Percentiles rank a stretch among this genome's conserved stretches.
Conservation (phyloP, 2,888 invertebrate genomes). For the Harpagoxenus sublaevis region DNA sequence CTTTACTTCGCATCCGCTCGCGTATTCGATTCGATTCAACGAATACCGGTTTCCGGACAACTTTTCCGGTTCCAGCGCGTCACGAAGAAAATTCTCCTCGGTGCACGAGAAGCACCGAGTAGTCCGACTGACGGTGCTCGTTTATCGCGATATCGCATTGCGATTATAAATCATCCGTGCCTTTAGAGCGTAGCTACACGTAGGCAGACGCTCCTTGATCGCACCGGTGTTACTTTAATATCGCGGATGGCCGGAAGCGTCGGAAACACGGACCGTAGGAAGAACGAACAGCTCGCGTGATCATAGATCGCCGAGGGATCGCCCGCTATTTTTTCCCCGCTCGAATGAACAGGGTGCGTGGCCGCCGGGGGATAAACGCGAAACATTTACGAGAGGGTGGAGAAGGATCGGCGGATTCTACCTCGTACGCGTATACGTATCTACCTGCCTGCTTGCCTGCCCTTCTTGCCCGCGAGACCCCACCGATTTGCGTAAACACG, state of each 20-base stretch:
- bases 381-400: conserved; percentile 58
- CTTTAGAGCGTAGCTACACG: conserved; percentile 2
- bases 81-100: conserved; percentile 19
- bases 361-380: conserved; percentile 45
- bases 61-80: conserved; percentile 41
- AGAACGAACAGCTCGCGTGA: conserved; percentile 54
- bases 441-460: conserved; percentile 67
- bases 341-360: conserved; percentile 45
- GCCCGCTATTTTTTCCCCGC: conserved; percentile 65
- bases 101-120: not conserved
- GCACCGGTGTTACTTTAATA: conserved; percentile 42
- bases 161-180: conserved; percentile 47
- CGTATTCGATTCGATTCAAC: conserved; percentile 43
- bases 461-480: conserved; percentile 45
- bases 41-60: conserved; percentile 9
- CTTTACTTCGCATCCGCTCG: not conserved
- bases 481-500: conserved; percentile 80
- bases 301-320: conserved; percentile 60
- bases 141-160: conserved; percentile 48
- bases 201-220: conserved; percentile 32
- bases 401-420: conserved; percentile 36
- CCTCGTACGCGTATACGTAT: conserved; percentile 48
- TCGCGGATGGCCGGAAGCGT: conserved; percentile 55
- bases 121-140: conserved; percentile 3
- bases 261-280: conserved; percentile 13